Evolutionary conservation across 2,797 vertebrate genomes (phyloP), one percentile per base, ranked within the genome.

Genomic region (Enteromius fasciolatus): DNA sequence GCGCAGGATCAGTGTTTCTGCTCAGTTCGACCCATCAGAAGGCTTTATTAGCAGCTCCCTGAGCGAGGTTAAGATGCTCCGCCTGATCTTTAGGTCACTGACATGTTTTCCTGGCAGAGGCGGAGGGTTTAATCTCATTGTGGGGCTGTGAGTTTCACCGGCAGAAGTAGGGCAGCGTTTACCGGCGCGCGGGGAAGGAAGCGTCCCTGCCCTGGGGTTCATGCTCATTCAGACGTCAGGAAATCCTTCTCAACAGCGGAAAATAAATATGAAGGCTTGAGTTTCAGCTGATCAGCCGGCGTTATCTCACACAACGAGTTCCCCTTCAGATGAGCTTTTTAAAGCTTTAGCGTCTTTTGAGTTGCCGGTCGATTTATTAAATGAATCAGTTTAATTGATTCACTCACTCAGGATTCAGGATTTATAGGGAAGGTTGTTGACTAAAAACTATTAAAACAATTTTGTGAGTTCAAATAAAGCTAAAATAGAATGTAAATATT

Each of bases 121-220:
- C 12, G 41, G 6, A 44, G n/a, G 74, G 33, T 25, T 18, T 85
- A 68, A 78, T 78, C 78, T 83, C n/a, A 70, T 81, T 57, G 61
- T 52, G 61, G 75, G 48, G 3, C 36, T 54, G 39, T 28, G 52
- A 83, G 67, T 44, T 25, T 48, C 4, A 2, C 31, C 46, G 4
- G 50, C 61, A 54, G 72, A 80, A 75, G 67, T 76, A 83, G 74
- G 86, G 76, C 80, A 61, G 48, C 17, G 36, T 50, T 63, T 69
- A 28, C 15, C 18, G n/a, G 46, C 80, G 14, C 23, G 11, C 0
- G 18, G 59, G 59, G 64, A 57, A 79, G 79, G 59, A 83, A 70
- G 72, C 28, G 20, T 20, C 48, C n/a, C 36, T 33, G 63, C 17
- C 23, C 50, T 18, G 48, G 39, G 28, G 23, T 44, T 69, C 46